Conservation (phyloP, 2,888 invertebrate genomes). For the Euplexia lucipara region DNA sequence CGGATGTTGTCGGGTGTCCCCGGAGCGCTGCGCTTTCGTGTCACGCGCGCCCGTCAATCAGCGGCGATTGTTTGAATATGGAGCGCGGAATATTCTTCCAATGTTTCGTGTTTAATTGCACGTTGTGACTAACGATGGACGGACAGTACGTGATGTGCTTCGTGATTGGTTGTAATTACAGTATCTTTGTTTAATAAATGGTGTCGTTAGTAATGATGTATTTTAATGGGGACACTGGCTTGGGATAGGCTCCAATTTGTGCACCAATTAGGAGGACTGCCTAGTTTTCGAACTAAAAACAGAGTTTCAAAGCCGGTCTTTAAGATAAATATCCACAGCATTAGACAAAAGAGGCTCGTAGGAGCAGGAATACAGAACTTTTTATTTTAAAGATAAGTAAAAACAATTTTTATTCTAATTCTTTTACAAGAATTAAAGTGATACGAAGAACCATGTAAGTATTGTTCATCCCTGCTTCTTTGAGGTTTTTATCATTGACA, state of each 20-base stretch:
- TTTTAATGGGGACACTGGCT: neutral
- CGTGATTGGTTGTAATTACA: conserved; percentile 27
- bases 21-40: conserved; percentile 43
- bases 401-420: no score
- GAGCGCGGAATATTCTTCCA: conserved; percentile 51
- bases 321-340: no score
- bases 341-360: no score
- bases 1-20: conserved; percentile 51
- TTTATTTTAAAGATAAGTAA: no score
- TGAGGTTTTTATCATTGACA: no score
- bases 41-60: conserved; percentile 61
- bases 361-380: no score
- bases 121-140: conserved; percentile 35
- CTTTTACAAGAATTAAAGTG: no score
- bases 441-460: no score
- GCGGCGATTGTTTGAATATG: conserved; percentile 56
- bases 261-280: neutral
- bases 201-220: conserved; percentile 5
- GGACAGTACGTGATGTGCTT: conserved; percentile 42
- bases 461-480: no score
- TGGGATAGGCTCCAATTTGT: neutral
- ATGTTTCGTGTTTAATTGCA: conserved; percentile 56
- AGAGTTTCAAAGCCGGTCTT: neutral
- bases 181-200: conserved; percentile 22
- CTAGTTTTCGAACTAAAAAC: neutral